Evolutionary conservation across 2,888 invertebrate species (phyloP).

Genomic region (Melitaea athalia): DNA sequence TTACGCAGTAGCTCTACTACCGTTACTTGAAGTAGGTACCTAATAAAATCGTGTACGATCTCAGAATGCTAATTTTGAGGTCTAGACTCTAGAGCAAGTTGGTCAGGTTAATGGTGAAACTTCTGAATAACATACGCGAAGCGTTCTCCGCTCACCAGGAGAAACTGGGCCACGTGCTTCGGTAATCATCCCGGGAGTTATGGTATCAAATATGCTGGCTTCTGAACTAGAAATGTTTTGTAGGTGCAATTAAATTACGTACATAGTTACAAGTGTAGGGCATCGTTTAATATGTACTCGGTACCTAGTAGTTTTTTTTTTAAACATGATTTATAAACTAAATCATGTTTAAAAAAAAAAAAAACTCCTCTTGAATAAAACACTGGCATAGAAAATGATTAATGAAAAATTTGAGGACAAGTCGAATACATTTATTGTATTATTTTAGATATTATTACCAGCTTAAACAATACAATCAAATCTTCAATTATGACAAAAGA

Average conservation of each 20-base stretch:
- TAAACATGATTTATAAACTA: too few relatives aligned
- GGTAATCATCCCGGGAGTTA: conserved; percentile 11
- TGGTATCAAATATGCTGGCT: conserved; percentile 3
- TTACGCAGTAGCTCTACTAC: neutral
- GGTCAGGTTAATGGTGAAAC: conserved; percentile 20
- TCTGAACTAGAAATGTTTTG: neutral
- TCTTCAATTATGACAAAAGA: too few relatives aligned
- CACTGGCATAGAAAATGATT: too few relatives aligned
- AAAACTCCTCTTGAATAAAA: too few relatives aligned
- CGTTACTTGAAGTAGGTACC: conserved; percentile 1
- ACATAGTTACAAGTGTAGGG: too few relatives aligned
- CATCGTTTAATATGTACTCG: too few relatives aligned
- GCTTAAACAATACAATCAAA: too few relatives aligned
- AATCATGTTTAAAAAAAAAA: too few relatives aligned
- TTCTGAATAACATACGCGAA: conserved; percentile 13
- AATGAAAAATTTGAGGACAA: too few relatives aligned
- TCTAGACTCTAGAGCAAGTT: conserved; percentile 14
- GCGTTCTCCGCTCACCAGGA: conserved; percentile 11
- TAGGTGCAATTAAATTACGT: neutral
- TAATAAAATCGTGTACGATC: conserved; percentile 22
- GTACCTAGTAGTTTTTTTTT: too few relatives aligned
- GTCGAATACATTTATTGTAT: too few relatives aligned
- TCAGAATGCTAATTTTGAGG: conserved; percentile 13
- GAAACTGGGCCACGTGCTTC: conserved; percentile 6
- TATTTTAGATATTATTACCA: too few relatives aligned